A percentile compares a stretch with the other conserved stretches of the same genome.
phyloP scores from a whole-genome alignment of 2,888 invertebrate species.

The Belgica antarctica region DNA sequence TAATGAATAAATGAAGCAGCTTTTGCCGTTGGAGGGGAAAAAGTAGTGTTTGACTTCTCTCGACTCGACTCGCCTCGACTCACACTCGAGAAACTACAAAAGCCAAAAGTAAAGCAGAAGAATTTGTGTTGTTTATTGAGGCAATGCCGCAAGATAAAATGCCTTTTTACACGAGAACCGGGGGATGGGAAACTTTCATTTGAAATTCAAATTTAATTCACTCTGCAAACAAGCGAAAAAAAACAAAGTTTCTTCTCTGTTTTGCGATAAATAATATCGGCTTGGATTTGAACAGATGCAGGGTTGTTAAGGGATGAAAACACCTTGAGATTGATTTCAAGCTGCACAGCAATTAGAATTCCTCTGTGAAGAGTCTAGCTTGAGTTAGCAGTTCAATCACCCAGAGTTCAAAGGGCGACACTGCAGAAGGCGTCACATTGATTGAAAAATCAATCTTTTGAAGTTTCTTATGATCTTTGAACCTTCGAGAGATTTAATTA shows the following conservation, averaged over 20 bases:
- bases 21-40: background rate
- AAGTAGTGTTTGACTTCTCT: slow-evolving; percentile 29
- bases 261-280: background rate
- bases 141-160: slow-evolving; percentile 31
- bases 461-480: no score
- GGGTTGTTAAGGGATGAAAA: no score
- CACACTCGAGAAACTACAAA: no score
- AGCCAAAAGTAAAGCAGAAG: background rate
- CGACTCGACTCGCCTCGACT: background rate
- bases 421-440: no score
- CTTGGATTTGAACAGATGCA: no score
- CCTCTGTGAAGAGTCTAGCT: no score
- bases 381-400: no score
- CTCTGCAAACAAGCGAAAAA: slow-evolving; percentile 28
- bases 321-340: no score
- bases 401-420: no score
- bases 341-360: no score
- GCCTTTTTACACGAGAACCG: slow-evolving; percentile 16
- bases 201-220: slow-evolving; percentile 44
- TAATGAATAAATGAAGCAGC: slow-evolving; percentile 30
- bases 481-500: no score
- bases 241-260: background rate
- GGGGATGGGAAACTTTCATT: slow-evolving; percentile 30
- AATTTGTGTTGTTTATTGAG: slow-evolving; percentile 32
- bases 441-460: no score